Conservation (phyloP, 2,797 vertebrate species). For the Acropternis orthonyx region DNA sequence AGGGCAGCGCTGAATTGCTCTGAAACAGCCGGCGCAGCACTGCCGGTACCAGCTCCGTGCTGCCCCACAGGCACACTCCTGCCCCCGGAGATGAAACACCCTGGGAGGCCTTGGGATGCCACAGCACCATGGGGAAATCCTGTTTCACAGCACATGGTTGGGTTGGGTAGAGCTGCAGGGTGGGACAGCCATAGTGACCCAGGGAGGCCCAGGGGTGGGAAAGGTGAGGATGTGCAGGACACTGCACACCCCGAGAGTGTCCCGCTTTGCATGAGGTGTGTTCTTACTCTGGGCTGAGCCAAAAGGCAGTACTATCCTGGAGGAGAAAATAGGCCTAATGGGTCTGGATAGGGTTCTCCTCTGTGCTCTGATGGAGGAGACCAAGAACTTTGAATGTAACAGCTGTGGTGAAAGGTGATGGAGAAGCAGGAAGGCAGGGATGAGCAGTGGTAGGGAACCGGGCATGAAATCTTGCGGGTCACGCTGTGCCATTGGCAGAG, state of each 20-base stretch:
- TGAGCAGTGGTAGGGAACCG: neutral
- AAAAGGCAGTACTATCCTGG: neutral
- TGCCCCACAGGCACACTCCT: neutral
- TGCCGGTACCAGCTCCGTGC: neutral
- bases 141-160: accelerated
- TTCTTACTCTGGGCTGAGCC: neutral
- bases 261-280: neutral
- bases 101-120: neutral
- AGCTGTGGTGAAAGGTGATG: neutral
- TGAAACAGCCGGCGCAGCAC: neutral
- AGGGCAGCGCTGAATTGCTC: neutral
- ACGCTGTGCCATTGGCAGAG: neutral
- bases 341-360: neutral
- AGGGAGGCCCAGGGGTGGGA: neutral
- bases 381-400: neutral
- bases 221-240: neutral
- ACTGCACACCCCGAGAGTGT: accelerated
- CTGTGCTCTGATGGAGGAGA: neutral
- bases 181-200: accelerated
- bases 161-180: neutral
- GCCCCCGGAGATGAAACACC: accelerated
- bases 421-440: neutral
- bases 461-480: accelerated
- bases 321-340: neutral
- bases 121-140: accelerated